phyloP scores from a whole-genome alignment of 1,140 invertebrate species.

The Odontomachus brunneus region DNA sequence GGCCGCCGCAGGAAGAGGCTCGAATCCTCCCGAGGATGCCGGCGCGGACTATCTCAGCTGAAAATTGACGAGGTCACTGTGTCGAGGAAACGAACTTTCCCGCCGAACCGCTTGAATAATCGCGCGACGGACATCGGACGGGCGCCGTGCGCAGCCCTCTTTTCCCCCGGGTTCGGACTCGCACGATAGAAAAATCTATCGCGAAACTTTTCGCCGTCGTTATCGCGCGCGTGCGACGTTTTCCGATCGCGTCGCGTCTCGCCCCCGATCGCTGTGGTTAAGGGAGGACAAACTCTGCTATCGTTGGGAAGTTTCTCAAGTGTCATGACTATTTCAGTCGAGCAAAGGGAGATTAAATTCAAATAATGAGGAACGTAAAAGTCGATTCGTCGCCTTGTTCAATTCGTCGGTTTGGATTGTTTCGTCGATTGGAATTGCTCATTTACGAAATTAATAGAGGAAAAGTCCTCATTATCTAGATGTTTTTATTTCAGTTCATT shows the following conservation, averaged over 20 bases:
- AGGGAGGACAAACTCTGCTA: not conserved
- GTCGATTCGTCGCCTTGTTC: no score
- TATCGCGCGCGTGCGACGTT: not conserved
- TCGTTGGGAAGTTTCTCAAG: not conserved
- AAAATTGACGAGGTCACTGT: slow-evolving; percentile 72
- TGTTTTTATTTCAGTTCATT: no score
- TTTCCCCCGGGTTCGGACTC: no score
- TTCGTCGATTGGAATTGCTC: no score
- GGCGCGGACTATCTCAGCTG: slow-evolving; percentile 34
- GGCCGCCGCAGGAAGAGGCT: slow-evolving; percentile 43
- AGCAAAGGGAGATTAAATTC: no score
- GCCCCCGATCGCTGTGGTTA: not conserved
- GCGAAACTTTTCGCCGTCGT: slow-evolving; percentile 11
- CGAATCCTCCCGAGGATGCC: slow-evolving; percentile 63
- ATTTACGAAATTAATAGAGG: no score
- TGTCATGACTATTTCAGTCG: not conserved
- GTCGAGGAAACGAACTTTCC: slow-evolving; percentile 43
- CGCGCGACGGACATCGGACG: slow-evolving; percentile 7
- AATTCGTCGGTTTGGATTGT: no score
- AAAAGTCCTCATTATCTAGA: no score
- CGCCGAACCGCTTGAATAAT: slow-evolving; percentile 20
- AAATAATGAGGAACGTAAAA: no score
- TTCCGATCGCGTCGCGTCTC: not conserved
- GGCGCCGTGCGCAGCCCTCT: no score
- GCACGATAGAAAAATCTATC: slow-evolving; percentile 24